Evolutionary conservation across 2,113 vertebrate genomes (phyloP), one percentile per base, ranked within the genome.

Genomic region (Illadopsis cleaveri): DNA sequence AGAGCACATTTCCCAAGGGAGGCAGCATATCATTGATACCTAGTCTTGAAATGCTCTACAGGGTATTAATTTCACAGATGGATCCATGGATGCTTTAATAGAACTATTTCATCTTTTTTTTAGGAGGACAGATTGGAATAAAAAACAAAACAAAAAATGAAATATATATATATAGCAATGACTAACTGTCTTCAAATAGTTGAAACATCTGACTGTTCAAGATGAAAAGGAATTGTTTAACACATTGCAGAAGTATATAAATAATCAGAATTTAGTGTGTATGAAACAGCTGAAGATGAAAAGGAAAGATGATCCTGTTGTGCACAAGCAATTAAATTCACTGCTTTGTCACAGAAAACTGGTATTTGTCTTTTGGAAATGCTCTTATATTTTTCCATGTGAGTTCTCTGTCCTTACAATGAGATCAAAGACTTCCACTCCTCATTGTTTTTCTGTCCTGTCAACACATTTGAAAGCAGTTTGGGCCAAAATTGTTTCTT

Each of bases 141-240:
- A 81, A 53, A 64, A 79, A 3, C 4, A 62, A 73, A 80, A 53
- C 5, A 61, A 54, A 72, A 65, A 70, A 14, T 12, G 3, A 79
- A 71, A 87, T 79, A 86, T 64, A 71, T 94, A 79, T 60, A 79
- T 60, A 76, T 57, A 94, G 75, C 57, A 65, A 66, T 95, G 72
- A 95, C 62, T 89, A 93, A 89, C 30, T 79, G 17, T 45, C 75
- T 93, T 76, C 53, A 96, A 80, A 88, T 69, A 93, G 82, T 73
- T 91, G 87, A 91, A 96, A 94, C 44, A 80, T 56, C 45, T 88
- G 66, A 91, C 45, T 89, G 47, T 62, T 87, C 47, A 75, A 75
- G 69, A 89, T 71, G 37, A 92, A 79, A 95, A 95, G 44, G 19
- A 89, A 91, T 79, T 57, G 60, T 80, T 94, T 75, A 89, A 84